phyloP scores from a whole-genome alignment of 2,888 invertebrate species.

The Apodemia hepburni region DNA sequence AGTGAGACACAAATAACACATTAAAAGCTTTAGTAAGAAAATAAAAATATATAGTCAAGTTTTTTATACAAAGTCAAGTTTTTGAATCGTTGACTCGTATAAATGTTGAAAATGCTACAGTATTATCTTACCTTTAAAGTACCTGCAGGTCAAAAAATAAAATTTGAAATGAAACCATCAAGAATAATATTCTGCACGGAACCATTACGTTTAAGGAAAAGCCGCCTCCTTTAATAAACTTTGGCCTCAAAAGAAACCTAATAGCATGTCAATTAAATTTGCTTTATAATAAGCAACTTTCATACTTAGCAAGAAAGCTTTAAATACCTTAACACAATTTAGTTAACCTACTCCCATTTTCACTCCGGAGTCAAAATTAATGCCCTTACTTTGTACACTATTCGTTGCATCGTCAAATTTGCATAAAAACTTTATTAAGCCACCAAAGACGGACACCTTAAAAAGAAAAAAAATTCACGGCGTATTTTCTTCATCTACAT shows the following conservation, averaged over 20 bases:
- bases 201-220: background rate
- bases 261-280: background rate
- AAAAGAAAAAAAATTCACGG: conserved; percentile 34
- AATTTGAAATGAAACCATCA: too few species aligned
- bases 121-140: too few species aligned
- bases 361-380: conserved; percentile 4
- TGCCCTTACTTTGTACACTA: conserved; percentile 16
- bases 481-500: conserved; percentile 55
- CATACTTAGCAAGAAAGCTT: background rate
- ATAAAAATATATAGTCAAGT: too few species aligned
- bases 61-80: too few species aligned
- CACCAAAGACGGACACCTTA: conserved; percentile 18
- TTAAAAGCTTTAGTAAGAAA: too few species aligned
- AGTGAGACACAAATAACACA: too few species aligned
- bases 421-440: conserved; percentile 30
- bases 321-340: background rate
- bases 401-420: conserved; percentile 26
- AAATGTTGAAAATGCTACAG: too few species aligned
- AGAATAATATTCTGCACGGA: too few species aligned
- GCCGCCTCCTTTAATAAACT: background rate
- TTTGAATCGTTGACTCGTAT: too few species aligned
- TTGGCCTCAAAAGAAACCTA: background rate
- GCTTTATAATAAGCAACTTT: background rate
- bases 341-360: background rate
- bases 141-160: too few species aligned